Conservation (phyloP, 2,888 invertebrate genomes). For the Cheilosia scutellata region DNA sequence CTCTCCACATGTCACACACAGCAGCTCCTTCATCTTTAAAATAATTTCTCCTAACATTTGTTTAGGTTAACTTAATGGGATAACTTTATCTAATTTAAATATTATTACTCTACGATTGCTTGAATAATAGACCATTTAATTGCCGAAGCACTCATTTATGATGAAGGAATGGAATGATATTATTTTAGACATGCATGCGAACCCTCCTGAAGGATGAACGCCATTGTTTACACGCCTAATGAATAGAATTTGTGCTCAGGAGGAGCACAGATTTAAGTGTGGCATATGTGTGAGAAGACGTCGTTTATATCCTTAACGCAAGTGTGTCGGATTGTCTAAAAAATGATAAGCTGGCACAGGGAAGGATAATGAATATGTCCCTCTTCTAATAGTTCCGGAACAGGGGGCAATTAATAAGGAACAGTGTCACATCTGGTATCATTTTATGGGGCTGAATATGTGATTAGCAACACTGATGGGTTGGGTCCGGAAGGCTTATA, state of each 20-base stretch:
- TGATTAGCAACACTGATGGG: conserved; percentile 63
- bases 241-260: conserved; percentile 68
- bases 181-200: conserved; percentile 34
- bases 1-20: background rate
- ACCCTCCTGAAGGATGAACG: conserved; percentile 25
- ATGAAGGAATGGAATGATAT: conserved; percentile 42
- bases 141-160: conserved; percentile 66
- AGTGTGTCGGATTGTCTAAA: conserved; percentile 52
- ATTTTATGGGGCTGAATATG: conserved; percentile 69
- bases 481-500: conserved; percentile 25
- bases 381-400: conserved; percentile 49
- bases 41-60: conserved; percentile 36
- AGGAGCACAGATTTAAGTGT: conserved; percentile 20
- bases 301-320: conserved; percentile 37
- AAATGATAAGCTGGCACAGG: conserved; percentile 27
- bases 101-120: conserved; percentile 71
- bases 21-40: conserved; percentile 42
- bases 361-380: conserved; percentile 51
- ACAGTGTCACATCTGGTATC: conserved; percentile 67
- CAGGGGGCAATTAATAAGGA: conserved; percentile 62
- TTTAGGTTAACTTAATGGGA: conserved; percentile 54
- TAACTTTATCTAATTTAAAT: conserved; percentile 73
- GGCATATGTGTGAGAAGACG: conserved; percentile 33
- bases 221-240: conserved; percentile 76
- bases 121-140: conserved; percentile 75